Evolutionary conservation across 2,113 vertebrate species (phyloP), one percentile per base, ranked within the genome.

Genomic region (Ammodramus savannarum): DNA sequence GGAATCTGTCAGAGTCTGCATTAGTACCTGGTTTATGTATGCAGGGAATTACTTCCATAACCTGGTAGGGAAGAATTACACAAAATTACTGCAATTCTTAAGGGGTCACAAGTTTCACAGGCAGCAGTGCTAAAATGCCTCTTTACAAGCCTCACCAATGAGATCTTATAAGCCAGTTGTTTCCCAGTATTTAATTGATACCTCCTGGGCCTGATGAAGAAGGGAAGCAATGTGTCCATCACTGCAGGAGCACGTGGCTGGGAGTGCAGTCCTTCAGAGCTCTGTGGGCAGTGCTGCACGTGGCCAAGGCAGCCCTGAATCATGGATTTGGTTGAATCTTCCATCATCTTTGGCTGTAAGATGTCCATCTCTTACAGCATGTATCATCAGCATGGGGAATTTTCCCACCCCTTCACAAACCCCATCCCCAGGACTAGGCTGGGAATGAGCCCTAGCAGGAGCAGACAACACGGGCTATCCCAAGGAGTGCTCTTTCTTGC

Each of bases 191-290:
- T 80, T 77, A 41, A 41, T 3, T 48, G n/a, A 27, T 32, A 12
- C 9, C 2, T 23, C 27, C n/a, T 10, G 5, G 31, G 34, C 43
- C 36, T 38, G 44, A 43, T 22, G 31, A 52, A 34, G 67, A 63
- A 7, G 0, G 15, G n/a, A 32, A 4, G 21, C 63, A 57, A 39
- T 0, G 0, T 0, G 5, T 32, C 41, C 25, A 6, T 15, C 1
- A 0, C 38, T 26, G 34, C 1, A 3, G 77, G 59, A 87, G 59
- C 55, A 20, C 22, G 7, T 0, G 0, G 22, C 2, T 4, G 8
- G 26, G 36, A 55, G 54, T 5, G 43, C 67, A 46, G 57, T 36
- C 32, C 51, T 15, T 23, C 19, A 4, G 9, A 4, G 14, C 26
- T 3, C 43, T 26, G 22, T 5, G 36, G 49, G 46, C n/a, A 41